phyloP scores from a whole-genome alignment of 1,140 invertebrate species.

The Theocolax elegans region DNA sequence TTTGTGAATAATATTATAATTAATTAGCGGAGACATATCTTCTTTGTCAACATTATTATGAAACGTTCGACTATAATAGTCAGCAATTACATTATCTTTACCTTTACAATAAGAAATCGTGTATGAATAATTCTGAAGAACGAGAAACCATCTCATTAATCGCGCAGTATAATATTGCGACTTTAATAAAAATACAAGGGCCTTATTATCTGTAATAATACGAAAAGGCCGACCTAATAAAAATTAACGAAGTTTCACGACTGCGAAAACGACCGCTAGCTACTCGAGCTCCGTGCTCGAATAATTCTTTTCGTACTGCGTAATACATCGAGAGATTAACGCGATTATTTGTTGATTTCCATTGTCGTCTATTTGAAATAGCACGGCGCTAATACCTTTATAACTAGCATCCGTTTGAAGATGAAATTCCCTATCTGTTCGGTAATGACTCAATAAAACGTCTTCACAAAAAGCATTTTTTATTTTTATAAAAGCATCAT shows the following conservation, averaged over 20 bases:
- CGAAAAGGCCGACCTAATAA: constrained; percentile 15
- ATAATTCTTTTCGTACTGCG: constrained; percentile 16
- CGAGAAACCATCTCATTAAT: constrained; percentile 12
- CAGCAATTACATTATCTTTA: too few species aligned
- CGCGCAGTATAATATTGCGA: constrained; percentile 13
- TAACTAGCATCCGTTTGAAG: too few species aligned
- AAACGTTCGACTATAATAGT: constrained; percentile 13
- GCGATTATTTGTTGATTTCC: constrained; percentile 13
- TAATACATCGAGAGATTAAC: too few species aligned
- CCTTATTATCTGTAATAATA: constrained; percentile 36
- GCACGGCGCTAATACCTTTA: constrained; percentile 22
- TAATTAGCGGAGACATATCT: too few species aligned
- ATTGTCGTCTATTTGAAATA: constrained; percentile 23
- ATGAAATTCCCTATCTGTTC: constrained; percentile 9
- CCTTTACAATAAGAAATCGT: constrained; percentile 11
- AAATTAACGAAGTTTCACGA: constrained; percentile 20
- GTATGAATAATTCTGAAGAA: constrained; percentile 19
- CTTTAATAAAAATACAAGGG: constrained; percentile 21
- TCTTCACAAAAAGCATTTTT: background rate
- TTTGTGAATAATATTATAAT: too few species aligned
- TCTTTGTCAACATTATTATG: too few species aligned
- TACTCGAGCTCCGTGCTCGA: constrained; percentile 30
- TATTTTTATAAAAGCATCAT: background rate
- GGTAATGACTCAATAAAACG: constrained; percentile 7
- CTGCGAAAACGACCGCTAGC: constrained; percentile 27